These are phyloP conservation scores for Taxidea taxus DNA, from an alignment of 2,113 vertebrate species.

Conservation along the genomic window DNA sequence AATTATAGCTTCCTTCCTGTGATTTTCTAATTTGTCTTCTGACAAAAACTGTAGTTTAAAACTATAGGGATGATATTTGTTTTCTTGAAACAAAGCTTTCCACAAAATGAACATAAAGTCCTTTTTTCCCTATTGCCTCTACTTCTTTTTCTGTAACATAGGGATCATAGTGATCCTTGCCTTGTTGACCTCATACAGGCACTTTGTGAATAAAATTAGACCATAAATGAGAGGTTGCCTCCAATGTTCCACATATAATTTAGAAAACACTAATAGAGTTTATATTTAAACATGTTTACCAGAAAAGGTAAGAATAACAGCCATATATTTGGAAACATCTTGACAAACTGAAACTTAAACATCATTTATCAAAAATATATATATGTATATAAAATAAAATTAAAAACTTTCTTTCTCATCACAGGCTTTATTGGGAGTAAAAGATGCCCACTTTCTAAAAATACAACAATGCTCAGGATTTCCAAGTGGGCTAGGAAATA, in stretches of 20 bases:
- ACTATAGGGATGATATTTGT: background rate
- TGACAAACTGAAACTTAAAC: background rate
- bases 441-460: constrained; percentile 27
- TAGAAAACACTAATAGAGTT: background rate
- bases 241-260: background rate
- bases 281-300: background rate
- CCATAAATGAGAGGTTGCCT: background rate
- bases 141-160: background rate
- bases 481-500: background rate
- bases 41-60: background rate
- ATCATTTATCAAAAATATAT: background rate
- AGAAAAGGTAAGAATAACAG: background rate
- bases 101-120: background rate
- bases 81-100: background rate
- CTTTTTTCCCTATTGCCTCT: background rate
- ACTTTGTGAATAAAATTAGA: background rate
- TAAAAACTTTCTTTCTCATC: background rate
- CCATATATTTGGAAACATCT: background rate
- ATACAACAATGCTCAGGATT: constrained; percentile 26
- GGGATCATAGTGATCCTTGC: background rate
- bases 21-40: background rate
- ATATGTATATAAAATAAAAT: background rate
- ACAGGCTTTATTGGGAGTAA: background rate
- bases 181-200: background rate
- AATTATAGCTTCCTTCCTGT: background rate